phyloP scores from a whole-genome alignment of 2,113 vertebrate species.

The Eonycteris spelaea region DNA sequence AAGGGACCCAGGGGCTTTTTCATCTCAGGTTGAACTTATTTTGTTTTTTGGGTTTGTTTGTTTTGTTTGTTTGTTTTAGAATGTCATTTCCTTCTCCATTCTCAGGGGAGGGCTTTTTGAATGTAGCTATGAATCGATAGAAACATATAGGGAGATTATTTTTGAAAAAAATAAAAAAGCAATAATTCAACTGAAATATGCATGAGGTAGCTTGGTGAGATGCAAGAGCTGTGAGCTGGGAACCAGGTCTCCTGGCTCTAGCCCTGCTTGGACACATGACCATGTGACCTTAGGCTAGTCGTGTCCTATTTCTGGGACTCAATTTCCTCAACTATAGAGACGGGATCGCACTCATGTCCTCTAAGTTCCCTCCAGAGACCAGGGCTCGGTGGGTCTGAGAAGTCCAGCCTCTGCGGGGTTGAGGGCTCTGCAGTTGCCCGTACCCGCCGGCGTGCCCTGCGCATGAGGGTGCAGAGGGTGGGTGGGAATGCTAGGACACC shows the following conservation, averaged over 20 bases:
- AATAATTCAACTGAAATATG: slow-evolving; percentile 25
- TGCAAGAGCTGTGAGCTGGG: background rate
- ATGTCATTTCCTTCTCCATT: slow-evolving; percentile 32
- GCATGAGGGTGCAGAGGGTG: no score
- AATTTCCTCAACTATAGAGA: background rate
- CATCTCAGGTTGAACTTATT: slow-evolving; percentile 24
- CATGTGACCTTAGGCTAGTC: background rate
- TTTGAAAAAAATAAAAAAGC: background rate
- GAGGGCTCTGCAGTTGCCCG: background rate
- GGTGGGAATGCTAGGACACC: no score
- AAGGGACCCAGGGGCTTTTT: background rate
- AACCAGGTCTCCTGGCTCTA: background rate
- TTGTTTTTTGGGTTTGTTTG: background rate
- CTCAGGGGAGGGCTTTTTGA: slow-evolving; percentile 13
- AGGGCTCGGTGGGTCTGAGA: background rate
- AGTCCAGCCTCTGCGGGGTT: background rate
- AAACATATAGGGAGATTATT: background rate
- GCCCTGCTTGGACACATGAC: background rate
- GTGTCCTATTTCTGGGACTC: background rate
- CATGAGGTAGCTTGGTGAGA: no score
- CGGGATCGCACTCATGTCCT: background rate
- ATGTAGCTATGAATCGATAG: background rate
- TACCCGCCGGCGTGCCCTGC: no score
- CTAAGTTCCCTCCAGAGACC: background rate
- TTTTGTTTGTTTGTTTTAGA: background rate